Evolutionary conservation across 2,888 invertebrate genomes (phyloP).

Genomic region (Schizaphis graminum): DNA sequence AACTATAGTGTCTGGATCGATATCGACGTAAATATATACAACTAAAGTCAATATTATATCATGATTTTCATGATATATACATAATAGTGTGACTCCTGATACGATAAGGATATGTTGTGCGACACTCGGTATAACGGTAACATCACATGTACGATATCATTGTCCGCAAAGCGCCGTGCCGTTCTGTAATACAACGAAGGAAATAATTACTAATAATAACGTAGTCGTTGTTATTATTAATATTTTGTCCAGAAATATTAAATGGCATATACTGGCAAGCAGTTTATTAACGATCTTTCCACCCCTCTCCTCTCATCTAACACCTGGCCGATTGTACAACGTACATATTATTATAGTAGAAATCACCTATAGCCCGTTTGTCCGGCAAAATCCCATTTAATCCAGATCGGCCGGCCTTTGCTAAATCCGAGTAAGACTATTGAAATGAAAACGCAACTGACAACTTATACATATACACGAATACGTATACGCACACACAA

Average conservation of each 20-base stretch:
- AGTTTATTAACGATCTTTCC: background rate
- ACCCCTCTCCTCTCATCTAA: background rate
- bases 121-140: too few species aligned
- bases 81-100: too few species aligned
- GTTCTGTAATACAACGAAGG: background rate
- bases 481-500: background rate
- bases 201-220: background rate
- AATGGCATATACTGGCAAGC: background rate
- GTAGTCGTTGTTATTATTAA: background rate
- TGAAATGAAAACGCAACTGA: background rate
- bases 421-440: conserved; percentile 12
- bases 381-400: conserved; percentile 52
- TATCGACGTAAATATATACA: too few species aligned
- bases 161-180: background rate
- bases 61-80: too few species aligned
- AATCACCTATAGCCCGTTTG: conserved; percentile 3
- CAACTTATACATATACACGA: background rate
- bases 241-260: background rate
- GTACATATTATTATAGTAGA: conserved; percentile 5
- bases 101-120: too few species aligned
- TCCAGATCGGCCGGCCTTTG: conserved; percentile 4
- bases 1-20: too few species aligned
- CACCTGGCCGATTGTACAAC: background rate
- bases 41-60: too few species aligned
- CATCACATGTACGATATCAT: background rate